Conservation (phyloP, 2,797 vertebrate genomes). For the Caiman crocodilus region DNA sequence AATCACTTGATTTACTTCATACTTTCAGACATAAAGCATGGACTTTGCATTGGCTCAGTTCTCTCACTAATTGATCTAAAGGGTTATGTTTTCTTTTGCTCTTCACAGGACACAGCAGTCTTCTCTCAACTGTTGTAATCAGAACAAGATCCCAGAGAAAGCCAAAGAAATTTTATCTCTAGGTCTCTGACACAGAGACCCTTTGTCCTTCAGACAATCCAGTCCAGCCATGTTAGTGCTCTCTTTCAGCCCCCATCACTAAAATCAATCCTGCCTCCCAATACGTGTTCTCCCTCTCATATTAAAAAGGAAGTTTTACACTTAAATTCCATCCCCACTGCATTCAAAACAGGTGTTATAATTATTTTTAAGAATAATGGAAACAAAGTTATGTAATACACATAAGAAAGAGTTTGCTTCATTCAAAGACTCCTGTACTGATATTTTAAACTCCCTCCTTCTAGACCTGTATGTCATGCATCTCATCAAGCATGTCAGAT, state of each 20-base stretch:
- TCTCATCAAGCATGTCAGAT: not conserved
- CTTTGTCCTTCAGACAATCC: not conserved
- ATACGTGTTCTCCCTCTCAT: not conserved
- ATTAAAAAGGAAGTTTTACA: not conserved
- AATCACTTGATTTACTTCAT: not conserved
- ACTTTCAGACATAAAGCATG: not conserved
- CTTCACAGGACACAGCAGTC: not conserved
- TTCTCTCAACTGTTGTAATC: not conserved
- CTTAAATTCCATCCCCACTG: not conserved
- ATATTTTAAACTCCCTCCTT: not conserved
- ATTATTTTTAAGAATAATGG: not conserved
- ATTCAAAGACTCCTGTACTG: not conserved
- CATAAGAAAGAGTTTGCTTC: not conserved
- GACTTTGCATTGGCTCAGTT: not conserved
- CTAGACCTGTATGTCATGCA: not conserved
- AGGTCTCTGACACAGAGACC: not conserved
- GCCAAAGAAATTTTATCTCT: not conserved
- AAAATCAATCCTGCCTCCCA: conserved; percentile 7
- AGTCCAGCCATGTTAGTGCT: not conserved
- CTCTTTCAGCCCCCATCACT: not conserved
- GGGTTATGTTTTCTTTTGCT: not conserved
- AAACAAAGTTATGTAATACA: not conserved
- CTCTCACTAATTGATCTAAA: not conserved
- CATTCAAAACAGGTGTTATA: not conserved
- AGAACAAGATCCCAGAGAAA: not conserved